Conservation (phyloP, 2,797 vertebrate species). For the Propithecus deckenii region DNA sequence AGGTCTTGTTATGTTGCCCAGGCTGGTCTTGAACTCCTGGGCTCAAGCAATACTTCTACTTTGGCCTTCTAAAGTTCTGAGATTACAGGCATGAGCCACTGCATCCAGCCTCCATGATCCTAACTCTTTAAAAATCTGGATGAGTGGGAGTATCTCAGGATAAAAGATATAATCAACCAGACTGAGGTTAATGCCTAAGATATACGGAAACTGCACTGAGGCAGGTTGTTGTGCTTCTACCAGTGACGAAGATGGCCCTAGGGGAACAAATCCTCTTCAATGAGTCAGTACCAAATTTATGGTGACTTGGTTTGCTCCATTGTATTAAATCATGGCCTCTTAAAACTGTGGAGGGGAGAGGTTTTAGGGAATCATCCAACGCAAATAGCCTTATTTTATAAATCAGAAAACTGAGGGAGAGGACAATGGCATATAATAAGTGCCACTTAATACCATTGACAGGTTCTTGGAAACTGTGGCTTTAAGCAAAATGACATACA, state of each 20-base stretch:
- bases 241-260: background rate
- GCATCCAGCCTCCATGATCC: background rate
- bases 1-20: no score
- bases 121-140: background rate
- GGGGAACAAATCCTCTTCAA: background rate
- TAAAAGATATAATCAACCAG: background rate
- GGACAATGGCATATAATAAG: background rate
- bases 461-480: background rate
- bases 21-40: no score
- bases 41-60: no score
- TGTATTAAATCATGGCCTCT: background rate
- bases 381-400: conserved; percentile 20
- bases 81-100: no score
- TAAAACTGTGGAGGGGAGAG: background rate
- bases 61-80: no score
- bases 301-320: background rate
- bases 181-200: background rate
- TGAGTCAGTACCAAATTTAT: background rate
- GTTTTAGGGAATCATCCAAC: background rate
- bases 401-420: background rate
- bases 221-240: background rate
- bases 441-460: background rate
- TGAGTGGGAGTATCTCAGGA: background rate
- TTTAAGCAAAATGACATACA: background rate
- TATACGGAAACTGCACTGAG: background rate